phyloP scores from a whole-genome alignment of 1,140 invertebrate genomes.

The Neotoxoptera formosana region DNA sequence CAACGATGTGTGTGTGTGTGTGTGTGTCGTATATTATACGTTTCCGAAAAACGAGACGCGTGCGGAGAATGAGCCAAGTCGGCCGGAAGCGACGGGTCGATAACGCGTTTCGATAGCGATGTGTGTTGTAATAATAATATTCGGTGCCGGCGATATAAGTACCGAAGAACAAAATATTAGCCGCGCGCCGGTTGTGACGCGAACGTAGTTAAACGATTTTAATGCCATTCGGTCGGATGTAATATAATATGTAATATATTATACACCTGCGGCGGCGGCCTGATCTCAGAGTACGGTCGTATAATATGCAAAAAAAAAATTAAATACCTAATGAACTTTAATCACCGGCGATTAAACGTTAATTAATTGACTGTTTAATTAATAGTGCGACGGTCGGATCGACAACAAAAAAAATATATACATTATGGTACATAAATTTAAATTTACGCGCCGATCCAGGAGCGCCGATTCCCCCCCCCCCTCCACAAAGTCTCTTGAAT shows the following conservation, averaged over 20 bases:
- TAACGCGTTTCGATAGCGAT: neutral
- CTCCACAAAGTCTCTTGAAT: neutral
- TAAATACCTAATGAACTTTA: neutral
- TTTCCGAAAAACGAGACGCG: neutral
- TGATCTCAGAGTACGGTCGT: neutral
- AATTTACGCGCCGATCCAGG: neutral
- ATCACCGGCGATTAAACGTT: neutral
- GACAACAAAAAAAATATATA: neutral
- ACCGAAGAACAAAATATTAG: neutral
- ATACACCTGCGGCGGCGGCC: neutral
- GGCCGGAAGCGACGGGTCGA: neutral
- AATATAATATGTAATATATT: neutral
- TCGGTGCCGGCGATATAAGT: neutral
- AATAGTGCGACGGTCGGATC: neutral
- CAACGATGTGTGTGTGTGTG: neutral
- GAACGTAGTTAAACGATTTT: neutral
- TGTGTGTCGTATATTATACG: neutral
- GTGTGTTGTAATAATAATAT: neutral
- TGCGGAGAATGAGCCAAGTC: neutral
- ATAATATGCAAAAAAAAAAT: neutral
- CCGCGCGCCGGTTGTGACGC: neutral
- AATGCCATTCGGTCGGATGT: neutral
- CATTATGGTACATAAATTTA: neutral
- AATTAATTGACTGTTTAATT: conserved; percentile 9
- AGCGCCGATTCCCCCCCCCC: neutral